Evolutionary conservation across 2,113 vertebrate genomes (phyloP).

Genomic region (Notarius lentiginosus): DNA sequence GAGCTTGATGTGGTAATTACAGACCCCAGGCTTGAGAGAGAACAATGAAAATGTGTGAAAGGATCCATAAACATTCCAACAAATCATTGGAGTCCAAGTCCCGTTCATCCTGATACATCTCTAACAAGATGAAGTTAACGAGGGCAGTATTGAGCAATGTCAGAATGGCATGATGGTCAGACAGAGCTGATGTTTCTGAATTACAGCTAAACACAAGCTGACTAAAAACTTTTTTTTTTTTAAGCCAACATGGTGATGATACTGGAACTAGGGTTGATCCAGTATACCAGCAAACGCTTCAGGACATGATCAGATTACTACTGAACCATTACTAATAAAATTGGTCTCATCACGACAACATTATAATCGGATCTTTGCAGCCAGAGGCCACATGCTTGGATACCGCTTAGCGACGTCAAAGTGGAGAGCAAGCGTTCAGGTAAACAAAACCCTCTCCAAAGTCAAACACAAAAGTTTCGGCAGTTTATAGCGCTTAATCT

Average conservation of each 20-base stretch:
- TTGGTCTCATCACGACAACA: not conserved
- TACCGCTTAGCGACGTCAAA: no score
- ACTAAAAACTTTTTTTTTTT: not conserved
- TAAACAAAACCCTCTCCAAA: no score
- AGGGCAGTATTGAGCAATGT: not conserved
- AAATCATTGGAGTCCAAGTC: not conserved
- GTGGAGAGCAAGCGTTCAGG: no score
- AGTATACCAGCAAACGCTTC: not conserved
- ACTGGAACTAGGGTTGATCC: not conserved
- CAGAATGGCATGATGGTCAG: not conserved
- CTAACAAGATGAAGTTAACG: conserved; percentile 12
- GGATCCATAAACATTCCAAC: not conserved
- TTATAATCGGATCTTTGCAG: no score
- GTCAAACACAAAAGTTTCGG: no score
- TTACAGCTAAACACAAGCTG: not conserved
- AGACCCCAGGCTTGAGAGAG: not conserved
- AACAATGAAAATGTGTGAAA: not conserved
- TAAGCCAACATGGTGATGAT: not conserved
- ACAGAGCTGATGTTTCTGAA: not conserved
- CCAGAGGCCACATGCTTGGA: no score
- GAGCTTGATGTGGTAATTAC: conserved; percentile 13
- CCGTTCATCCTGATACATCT: not conserved
- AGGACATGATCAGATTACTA: not conserved
- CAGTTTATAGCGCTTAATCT: no score
- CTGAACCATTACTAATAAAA: not conserved